A percentile compares a stretch with the other conserved stretches of the same genome.
Conservation (phyloP, 1,140 invertebrate species). For the Hermatobates lingyangjiaoensis region DNA sequence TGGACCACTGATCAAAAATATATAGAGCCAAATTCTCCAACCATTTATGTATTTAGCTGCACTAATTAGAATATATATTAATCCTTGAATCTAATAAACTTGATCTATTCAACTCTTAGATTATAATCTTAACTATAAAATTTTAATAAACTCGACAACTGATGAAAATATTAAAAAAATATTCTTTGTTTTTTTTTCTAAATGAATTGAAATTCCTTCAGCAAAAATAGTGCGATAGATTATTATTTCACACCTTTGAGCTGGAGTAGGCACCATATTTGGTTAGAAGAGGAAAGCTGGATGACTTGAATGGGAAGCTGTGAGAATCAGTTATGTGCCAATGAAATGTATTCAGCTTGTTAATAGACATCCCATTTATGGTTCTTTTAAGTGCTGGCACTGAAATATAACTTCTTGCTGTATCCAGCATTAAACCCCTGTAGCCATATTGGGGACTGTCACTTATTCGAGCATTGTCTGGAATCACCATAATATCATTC, state of each 20-base stretch:
- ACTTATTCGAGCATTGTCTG: constrained; percentile 33
- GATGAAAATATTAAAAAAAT: too few species aligned
- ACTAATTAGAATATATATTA: too few species aligned
- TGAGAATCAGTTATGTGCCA: constrained; percentile 83
- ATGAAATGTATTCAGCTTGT: constrained; percentile 70
- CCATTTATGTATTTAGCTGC: too few species aligned
- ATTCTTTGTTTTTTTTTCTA: too few species aligned
- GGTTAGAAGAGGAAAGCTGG: constrained; percentile 42
- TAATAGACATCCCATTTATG: constrained; percentile 58
- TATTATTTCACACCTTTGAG: constrained; percentile 32
- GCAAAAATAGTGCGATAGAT: background rate
- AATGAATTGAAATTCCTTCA: too few species aligned
- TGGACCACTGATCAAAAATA: too few species aligned
- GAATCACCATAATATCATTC: constrained; percentile 35
- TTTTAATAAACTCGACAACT: too few species aligned
- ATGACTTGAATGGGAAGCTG: constrained; percentile 59
- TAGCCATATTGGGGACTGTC: constrained; percentile 55
- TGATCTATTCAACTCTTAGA: too few species aligned
- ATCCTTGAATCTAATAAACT: too few species aligned
- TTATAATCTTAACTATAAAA: too few species aligned
- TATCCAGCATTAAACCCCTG: constrained; percentile 57
- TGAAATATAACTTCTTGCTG: constrained; percentile 50
- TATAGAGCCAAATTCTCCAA: too few species aligned
- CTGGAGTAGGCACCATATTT: constrained; percentile 50
- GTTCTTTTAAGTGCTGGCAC: constrained; percentile 47